Base-by-base conservation (phyloP, 2,113 vertebrate genomes). In the Neofelis nebulosa region DNA sequence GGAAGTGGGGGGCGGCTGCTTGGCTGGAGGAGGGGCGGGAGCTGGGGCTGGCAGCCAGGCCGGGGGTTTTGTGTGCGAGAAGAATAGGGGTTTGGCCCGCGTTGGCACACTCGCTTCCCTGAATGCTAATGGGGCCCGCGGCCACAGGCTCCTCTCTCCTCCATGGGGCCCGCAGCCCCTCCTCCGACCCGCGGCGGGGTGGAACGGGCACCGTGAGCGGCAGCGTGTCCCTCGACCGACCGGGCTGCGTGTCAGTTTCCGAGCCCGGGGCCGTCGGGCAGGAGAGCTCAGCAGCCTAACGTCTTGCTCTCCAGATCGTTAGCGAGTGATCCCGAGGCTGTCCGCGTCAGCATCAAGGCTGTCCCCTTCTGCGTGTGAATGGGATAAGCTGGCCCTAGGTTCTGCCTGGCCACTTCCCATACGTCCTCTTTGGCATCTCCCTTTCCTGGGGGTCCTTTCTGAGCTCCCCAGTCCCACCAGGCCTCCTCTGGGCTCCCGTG, bases 61-160 rank as follows among this genome's bases (percentile, higher is more conserved):
- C 79, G 66, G 95, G 98, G 97, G 97, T 97, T 98, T 98, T 98
- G 97, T 97, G 92, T 96, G 94, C 31, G 96, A 97, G 97, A 97
- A 98, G 97, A 98, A 98, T 97, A 95, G 98, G 95, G 96, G 97
- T 97, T 97, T 98, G 95, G 98, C 97, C 97, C 66, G 96, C 95
- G 96, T 95, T 95, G 97, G 97, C 97, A 96, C 96, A 92, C 90
- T 96, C 65, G 97, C 95, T 94, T 98, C 97, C 98, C 96, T 97
- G 98, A 95, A 98, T 98, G 98, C 98, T 98, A 98, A 98, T 96
- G 88, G 97, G 93, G 84, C 55, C 80, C 65, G 66, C 9, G 33
- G 61, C 81, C 13, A 4, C 50, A 7, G 96, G 74, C 81, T 74
- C 48, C 69, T n/a, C 76, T 57, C 84, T 38, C 27, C 45, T 41